Evolutionary conservation across 2,113 vertebrate species (phyloP), one percentile per base, ranked within the genome.

Genomic region (Dicentrarchus labrax): DNA sequence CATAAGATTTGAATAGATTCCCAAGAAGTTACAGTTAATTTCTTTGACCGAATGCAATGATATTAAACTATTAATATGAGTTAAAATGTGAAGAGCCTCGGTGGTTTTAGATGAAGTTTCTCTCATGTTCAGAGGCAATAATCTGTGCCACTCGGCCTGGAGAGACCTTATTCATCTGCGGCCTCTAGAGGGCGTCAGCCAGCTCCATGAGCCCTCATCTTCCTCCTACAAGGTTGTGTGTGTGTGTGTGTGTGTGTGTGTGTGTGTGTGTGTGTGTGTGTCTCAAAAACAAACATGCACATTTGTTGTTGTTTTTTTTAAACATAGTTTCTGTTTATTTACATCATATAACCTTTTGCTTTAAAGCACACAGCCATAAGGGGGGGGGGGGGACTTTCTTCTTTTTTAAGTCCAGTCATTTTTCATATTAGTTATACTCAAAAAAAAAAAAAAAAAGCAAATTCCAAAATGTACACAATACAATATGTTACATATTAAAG

Each of bases 391-490:
- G 30, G 30, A 90, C 81, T 61, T 84, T 90, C 82, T 86, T 80
- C 41, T 77, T 71, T 48, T 77, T 53, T 47, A 70, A 87, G 90
- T 92, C 90, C 91, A 87, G 85, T 93, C 80, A 83, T 95, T 30
- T 95, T 93, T 91, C 89, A 93, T 94, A 96, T 95, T 95, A 96
- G 94, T 96, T 95, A 95, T 94, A 94, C 94, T 95, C 92, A 95
- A 96, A 76, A 30, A 30, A 30, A 30, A 30, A 30, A 30, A 30
- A 30, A 30, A 1, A 30, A 91, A 96, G 95, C 96, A 95, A 30
- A 95, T 95, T 96, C 96, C 96, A 96, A 97, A 30, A 97, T 97
- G 96, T 96, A 95, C 96, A 96, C 92, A 96, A 96, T 95, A 92
- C 89, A 97, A 50, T 95, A 97, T 98, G 96, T 97, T 97, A 98